phyloP scores from a whole-genome alignment of 2,113 vertebrate species.

The Pseudopipra pipra region DNA sequence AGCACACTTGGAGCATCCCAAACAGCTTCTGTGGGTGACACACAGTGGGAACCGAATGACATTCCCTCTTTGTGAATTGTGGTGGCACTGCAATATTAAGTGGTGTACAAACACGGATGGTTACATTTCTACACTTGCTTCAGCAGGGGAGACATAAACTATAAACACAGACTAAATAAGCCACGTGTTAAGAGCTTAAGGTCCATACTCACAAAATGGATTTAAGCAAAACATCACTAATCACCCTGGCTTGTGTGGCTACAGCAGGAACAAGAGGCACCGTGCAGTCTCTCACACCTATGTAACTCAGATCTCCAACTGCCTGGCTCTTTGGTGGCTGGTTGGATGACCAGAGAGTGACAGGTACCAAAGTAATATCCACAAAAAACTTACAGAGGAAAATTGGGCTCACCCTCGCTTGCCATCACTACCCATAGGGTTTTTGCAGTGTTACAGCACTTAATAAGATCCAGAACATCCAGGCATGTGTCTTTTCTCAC shows the following conservation, averaged over 20 bases:
- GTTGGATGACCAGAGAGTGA: no score
- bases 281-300: accelerated
- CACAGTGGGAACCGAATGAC: not conserved
- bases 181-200: not conserved
- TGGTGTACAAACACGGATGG: not conserved
- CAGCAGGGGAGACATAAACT: not conserved
- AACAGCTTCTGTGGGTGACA: not conserved
- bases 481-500: not conserved
- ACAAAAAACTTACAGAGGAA: not conserved
- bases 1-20: not conserved
- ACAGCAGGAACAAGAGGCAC: not conserved
- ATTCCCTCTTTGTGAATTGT: not conserved
- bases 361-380: not conserved
- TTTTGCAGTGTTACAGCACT: not conserved
- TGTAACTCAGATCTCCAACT: not conserved
- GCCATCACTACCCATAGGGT: accelerated
- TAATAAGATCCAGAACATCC: not conserved
- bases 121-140: not conserved
- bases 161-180: not conserved
- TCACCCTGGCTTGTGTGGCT: not conserved
- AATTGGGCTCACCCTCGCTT: accelerated
- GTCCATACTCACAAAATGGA: not conserved
- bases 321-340: not conserved
- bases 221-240: not conserved
- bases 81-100: not conserved